These are phyloP conservation scores for Dufourea novaeangliae DNA, from an alignment of 1,140 invertebrate species.

Conservation along the genomic window DNA sequence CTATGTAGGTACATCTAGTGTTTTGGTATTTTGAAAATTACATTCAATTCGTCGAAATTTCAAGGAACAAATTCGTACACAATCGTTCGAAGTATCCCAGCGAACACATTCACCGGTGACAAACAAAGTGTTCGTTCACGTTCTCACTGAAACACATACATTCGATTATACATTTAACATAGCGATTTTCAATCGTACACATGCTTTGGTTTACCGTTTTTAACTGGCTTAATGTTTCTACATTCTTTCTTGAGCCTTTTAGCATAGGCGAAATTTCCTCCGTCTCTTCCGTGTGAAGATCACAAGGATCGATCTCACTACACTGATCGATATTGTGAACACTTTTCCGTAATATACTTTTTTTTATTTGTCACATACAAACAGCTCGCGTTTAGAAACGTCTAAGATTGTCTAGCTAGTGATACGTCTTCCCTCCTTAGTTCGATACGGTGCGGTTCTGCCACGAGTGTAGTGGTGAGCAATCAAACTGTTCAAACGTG, in stretches of 20 bases:
- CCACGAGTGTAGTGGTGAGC: too few species aligned
- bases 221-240: background rate
- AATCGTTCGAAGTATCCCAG: background rate
- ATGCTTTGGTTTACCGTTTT: background rate
- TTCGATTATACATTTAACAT: conserved; percentile 9
- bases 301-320: background rate
- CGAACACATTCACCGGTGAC: background rate
- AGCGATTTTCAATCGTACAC: conserved; percentile 12
- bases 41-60: background rate
- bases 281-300: background rate
- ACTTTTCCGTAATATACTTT: conserved; percentile 13
- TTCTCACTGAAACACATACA: background rate
- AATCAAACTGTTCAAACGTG: too few species aligned
- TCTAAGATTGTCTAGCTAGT: conserved; percentile 67
- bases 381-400: conserved; percentile 54
- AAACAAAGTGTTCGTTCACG: background rate
- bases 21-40: conserved; percentile 27
- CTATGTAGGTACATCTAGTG: background rate
- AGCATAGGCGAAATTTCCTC: background rate
- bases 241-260: background rate
- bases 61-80: conserved; percentile 5
- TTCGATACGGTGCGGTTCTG: conserved; percentile 15
- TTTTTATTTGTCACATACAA: conserved; percentile 58
- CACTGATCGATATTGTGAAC: conserved; percentile 1
- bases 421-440: conserved; percentile 55